Percentiles rank a stretch among this genome's conserved stretches.
Evolutionary conservation across 1,140 invertebrate species (phyloP).

Genomic region (Brachionus manjavacas): DNA sequence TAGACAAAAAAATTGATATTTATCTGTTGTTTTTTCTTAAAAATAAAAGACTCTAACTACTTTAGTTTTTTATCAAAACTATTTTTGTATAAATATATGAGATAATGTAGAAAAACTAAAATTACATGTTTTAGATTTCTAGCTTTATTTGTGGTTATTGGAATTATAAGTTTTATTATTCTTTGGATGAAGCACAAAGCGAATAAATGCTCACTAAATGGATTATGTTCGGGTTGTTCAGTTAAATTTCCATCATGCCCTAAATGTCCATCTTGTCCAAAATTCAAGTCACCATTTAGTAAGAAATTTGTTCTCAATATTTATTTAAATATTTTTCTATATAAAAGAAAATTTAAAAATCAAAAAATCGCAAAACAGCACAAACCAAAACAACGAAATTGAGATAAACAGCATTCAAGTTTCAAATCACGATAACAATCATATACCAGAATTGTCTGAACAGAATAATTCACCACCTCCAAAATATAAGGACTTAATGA

Average conservation of each 20-base stretch:
- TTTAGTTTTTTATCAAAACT: background rate
- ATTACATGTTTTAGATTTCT: background rate
- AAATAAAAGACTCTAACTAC: no score
- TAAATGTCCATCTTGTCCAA: background rate
- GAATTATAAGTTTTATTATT: background rate
- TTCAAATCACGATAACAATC: background rate
- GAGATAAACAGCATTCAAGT: background rate
- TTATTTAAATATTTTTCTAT: no score
- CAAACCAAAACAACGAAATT: background rate
- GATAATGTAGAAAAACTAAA: no score
- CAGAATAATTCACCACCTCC: background rate
- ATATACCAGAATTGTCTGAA: background rate
- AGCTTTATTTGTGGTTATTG: background rate
- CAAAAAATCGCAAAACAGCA: background rate
- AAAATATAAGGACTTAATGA: conserved; percentile 9
- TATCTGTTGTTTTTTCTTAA: no score
- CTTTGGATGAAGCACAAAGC: background rate
- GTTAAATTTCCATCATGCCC: background rate
- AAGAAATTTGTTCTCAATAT: background rate
- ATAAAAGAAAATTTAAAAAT: background rate
- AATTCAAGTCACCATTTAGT: background rate
- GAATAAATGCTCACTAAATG: background rate
- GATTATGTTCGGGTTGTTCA: background rate
- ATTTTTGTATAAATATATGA: no score
- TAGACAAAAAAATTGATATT: no score